phyloP scores from a whole-genome alignment of 2,797 vertebrate species.

The Dendrocincla fuliginosa region DNA sequence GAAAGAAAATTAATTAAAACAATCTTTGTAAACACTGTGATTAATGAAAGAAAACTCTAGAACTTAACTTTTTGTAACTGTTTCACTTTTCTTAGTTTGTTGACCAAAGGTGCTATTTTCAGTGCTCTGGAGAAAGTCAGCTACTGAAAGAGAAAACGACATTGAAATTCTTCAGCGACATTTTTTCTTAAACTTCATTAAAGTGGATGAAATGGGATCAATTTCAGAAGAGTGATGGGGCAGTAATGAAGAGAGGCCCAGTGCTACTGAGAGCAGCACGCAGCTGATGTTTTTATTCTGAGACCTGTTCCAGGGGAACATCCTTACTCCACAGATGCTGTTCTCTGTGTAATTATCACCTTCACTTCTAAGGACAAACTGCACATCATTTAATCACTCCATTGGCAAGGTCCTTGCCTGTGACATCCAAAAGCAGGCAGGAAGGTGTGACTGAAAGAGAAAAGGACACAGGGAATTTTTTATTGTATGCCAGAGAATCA shows the following conservation, averaged over 20 bases:
- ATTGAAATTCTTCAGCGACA: slow-evolving; percentile 55
- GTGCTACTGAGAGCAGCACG: neutral
- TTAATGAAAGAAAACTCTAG: neutral
- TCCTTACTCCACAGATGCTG: neutral
- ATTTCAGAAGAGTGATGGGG: slow-evolving; percentile 60
- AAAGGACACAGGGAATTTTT: neutral
- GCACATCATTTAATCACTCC: slow-evolving; percentile 47
- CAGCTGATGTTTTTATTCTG: slow-evolving; percentile 48
- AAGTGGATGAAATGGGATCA: slow-evolving; percentile 60
- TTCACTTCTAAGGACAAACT: slow-evolving; percentile 42
- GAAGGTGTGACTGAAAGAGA: neutral
- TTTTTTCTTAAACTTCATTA: slow-evolving; percentile 70
- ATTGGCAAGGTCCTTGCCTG: slow-evolving; percentile 32
- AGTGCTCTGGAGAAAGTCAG: neutral
- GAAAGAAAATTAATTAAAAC: neutral
- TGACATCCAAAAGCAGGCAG: neutral
- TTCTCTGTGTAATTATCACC: slow-evolving; percentile 46
- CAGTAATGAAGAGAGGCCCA: slow-evolving; percentile 52
- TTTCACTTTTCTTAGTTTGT: neutral
- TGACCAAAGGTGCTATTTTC: slow-evolving; percentile 25
- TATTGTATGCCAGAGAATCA: neutral
- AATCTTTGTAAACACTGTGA: accelerated
- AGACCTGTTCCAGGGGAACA: neutral
- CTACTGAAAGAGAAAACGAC: neutral
- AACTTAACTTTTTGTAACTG: neutral